A percentile compares a stretch with the other conserved stretches of the same genome.
phyloP scores from a whole-genome alignment of 2,797 vertebrate genomes.

The Morelia viridis region DNA sequence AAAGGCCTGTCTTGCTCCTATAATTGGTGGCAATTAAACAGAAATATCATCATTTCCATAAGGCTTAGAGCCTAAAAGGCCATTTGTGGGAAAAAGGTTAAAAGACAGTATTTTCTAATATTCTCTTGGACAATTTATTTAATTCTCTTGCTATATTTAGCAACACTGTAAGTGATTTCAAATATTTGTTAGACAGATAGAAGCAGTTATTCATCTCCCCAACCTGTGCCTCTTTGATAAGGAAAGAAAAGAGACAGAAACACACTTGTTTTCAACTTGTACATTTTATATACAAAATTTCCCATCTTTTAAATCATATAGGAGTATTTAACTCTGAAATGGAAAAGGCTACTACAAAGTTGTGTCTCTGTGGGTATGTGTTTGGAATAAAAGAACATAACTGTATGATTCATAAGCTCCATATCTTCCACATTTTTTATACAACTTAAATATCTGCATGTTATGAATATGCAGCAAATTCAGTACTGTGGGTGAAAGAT shows the following conservation, averaged over 20 bases:
- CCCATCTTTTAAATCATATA: background rate
- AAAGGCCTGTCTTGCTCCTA: background rate
- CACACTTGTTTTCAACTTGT: background rate
- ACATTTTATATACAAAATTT: background rate
- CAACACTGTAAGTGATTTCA: background rate
- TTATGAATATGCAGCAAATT: background rate
- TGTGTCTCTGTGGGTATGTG: background rate
- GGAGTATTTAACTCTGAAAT: background rate
- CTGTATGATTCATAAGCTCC: background rate
- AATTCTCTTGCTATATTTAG: conserved; percentile 11
- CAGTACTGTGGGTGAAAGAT: background rate
- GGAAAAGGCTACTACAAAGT: background rate
- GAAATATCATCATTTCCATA: conserved; percentile 22
- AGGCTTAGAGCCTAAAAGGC: background rate
- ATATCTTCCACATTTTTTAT: background rate
- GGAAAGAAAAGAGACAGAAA: background rate
- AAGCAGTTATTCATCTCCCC: background rate
- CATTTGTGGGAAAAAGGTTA: background rate
- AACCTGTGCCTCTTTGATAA: background rate
- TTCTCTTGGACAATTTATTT: background rate
- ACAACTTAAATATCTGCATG: background rate
- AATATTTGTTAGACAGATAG: background rate
- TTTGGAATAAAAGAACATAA: background rate
- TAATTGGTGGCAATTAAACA: conserved; percentile 27
- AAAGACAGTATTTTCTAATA: conserved; percentile 19